Base-by-base conservation (phyloP, 2,888 invertebrate species). In the Xanthorhoe spadicearia region DNA sequence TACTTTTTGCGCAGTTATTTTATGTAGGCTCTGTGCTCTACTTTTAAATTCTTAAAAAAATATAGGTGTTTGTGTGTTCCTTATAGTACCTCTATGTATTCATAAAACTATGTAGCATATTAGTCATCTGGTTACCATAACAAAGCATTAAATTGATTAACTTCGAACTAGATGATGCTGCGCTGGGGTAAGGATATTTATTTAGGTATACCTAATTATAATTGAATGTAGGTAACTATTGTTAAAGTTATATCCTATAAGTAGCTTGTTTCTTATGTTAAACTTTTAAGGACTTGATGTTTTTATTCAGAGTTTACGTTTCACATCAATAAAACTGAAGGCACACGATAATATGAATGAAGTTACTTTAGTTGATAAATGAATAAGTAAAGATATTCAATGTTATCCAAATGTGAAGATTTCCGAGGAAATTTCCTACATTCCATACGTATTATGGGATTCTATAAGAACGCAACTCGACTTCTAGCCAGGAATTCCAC, bases 391-490 rank as follows among this genome's bases (percentile, higher is more conserved):
- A 69, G 64, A 70, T 15, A 77, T 74, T 74, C 77, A 79, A 78
- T 78, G 78, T 77, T 78, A 79, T 77, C 78, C 73, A 72, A 77
- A 81, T 71, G 74, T 63, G 73, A 77, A 76, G 83, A 86, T 87
- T 86, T 86, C 85, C 85, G 82, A 68, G 71, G 75, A 83, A 81
- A 87, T 84, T 82, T 86, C 80, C 81, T 77, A 75, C 74, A 80
- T 82, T 82, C 84, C 81, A 75, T 61, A 55, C 66, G 57, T 61
- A 62, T 66, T 68, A 69, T 65, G 55, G 59, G 68, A 65, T 53
- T 63, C 63, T 61, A 60, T 77, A 62, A 74, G 75, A 72, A 74
- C 73, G 73, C 73, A 74, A 72, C 64, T 61, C 70, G 70, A 65
- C 60, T 68, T 63, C 70, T 70, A 81, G 79, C 80, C 79, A 78